Percentiles rank a stretch among this genome's conserved stretches.
Conservation (phyloP, 2,888 invertebrate species). For the Drosophila vallismaia region DNA sequence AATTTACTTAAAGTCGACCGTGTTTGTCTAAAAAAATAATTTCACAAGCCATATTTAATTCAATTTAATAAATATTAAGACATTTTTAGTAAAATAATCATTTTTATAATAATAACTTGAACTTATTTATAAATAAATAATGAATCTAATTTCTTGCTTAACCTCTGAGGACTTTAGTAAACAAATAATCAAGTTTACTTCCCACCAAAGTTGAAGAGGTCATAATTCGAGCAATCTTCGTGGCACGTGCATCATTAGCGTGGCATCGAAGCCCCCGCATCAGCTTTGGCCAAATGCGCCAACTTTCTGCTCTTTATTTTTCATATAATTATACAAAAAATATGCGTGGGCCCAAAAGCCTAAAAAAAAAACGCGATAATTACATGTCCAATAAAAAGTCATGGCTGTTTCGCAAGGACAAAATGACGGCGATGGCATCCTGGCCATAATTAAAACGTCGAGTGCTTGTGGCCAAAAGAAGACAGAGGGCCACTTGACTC, state of each 20-base stretch:
- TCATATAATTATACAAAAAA: conserved; percentile 72
- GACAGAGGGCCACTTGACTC: conserved; percentile 48
- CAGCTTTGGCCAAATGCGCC: conserved; percentile 42
- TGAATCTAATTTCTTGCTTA: neutral
- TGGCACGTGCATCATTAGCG: conserved; percentile 64
- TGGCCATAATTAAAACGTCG: conserved; percentile 66
- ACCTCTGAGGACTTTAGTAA: neutral
- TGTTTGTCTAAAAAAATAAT: neutral
- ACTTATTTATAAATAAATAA: neutral
- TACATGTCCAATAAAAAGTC: conserved; percentile 76
- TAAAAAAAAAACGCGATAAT: conserved; percentile 59
- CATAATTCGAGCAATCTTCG: conserved; percentile 49
- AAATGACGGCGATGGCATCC: conserved; percentile 30
- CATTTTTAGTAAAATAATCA: too few species aligned
- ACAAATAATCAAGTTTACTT: conserved; percentile 7
- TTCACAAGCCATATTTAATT: neutral
- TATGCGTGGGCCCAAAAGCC: conserved; percentile 51
- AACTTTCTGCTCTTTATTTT: conserved; percentile 39
- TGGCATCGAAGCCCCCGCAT: conserved; percentile 44
- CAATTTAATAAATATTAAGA: neutral
- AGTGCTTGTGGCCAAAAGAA: conserved; percentile 31
- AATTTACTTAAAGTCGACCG: conserved; percentile 11
- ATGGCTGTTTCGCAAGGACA: conserved; percentile 47
- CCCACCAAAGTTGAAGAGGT: conserved; percentile 57
- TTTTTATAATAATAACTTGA: neutral